phyloP scores from a whole-genome alignment of 2,113 vertebrate genomes.

The Bothrops jararaca region DNA sequence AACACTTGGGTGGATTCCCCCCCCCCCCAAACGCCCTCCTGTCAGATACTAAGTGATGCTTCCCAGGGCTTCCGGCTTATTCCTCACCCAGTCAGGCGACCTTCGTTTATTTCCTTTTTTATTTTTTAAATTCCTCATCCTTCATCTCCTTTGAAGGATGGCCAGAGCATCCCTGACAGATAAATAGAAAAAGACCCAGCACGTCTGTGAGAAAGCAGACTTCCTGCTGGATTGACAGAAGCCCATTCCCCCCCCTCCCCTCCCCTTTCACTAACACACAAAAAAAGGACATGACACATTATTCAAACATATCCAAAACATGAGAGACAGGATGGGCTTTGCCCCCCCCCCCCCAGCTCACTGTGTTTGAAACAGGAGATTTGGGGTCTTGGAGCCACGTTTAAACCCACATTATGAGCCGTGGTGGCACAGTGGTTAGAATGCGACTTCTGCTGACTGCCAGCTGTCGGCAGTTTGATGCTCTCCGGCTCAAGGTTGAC shows the following conservation, averaged over 20 bases:
- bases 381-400: not conserved
- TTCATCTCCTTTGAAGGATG: slow-evolving; percentile 30
- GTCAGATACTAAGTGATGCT: slow-evolving; percentile 11
- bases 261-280: not conserved
- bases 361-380: not conserved
- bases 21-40: not conserved
- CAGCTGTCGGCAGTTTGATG: too few species aligned
- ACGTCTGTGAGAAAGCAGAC: not conserved
- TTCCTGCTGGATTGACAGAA: slow-evolving; percentile 34
- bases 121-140: slow-evolving; percentile 16
- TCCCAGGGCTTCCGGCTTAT: slow-evolving; percentile 2
- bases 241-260: not conserved
- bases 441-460: too few species aligned
- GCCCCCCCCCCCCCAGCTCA: not conserved
- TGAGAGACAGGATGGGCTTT: not conserved
- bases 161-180: not conserved
- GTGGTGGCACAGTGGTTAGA: too few species aligned
- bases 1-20: fast-evolving
- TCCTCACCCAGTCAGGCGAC: not conserved
- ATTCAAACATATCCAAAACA: slow-evolving; percentile 13
- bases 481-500: too few species aligned
- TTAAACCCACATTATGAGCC: too few species aligned
- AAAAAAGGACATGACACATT: slow-evolving; percentile 23
- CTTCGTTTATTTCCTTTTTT: not conserved
- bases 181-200: slow-evolving; percentile 21